Conservation (phyloP, 2,888 invertebrate genomes). For the Autographa pulchrina region DNA sequence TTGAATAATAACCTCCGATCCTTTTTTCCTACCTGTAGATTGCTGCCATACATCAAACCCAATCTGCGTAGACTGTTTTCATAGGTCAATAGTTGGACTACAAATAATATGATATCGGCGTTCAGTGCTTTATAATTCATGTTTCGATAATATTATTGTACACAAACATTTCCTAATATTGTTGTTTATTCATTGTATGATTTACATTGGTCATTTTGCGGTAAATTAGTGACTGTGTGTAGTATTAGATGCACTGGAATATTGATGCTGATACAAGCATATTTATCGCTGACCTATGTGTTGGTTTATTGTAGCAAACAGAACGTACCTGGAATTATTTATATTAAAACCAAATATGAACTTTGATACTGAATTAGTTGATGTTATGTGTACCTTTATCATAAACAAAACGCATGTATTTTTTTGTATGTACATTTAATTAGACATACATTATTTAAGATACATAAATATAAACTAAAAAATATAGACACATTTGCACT, state of each 20-base stretch:
- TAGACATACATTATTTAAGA: too few species aligned
- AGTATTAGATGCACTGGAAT: neutral
- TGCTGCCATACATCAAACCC: neutral
- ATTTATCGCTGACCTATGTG: neutral
- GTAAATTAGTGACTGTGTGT: neutral
- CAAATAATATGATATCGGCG: neutral
- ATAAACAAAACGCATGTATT: too few species aligned
- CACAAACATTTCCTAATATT: constrained; percentile 1
- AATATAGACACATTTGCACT: too few species aligned
- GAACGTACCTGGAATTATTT: neutral
- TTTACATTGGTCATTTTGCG: constrained; percentile 1
- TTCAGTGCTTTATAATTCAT: neutral
- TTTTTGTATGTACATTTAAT: too few species aligned
- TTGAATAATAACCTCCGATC: constrained; percentile 13
- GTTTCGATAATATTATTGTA: neutral
- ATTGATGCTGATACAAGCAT: neutral
- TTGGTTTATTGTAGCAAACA: neutral
- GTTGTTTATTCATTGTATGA: neutral
- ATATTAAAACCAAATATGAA: too few species aligned
- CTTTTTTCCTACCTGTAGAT: constrained; percentile 7
- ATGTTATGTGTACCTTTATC: too few species aligned
- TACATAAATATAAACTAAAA: too few species aligned
- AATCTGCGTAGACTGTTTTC: neutral
- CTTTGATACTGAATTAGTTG: too few species aligned
- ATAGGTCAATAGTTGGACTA: constrained; percentile 1